A percentile compares a stretch with the other conserved stretches of the same genome.
Evolutionary conservation across 1,140 invertebrate species (phyloP).

Genomic region (Himalopsyche phryganea): DNA sequence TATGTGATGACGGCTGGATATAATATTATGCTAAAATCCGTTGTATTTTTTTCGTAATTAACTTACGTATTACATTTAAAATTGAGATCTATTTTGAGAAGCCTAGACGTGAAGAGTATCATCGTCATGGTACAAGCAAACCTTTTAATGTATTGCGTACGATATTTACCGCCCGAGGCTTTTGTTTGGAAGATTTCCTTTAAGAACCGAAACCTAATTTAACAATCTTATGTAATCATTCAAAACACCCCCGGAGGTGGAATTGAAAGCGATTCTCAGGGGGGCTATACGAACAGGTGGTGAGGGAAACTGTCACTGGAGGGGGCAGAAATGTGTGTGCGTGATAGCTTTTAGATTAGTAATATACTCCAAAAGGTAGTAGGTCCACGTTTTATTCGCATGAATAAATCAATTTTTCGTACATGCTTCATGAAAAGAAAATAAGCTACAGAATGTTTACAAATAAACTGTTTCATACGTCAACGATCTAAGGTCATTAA

Average conservation of each 20-base stretch:
- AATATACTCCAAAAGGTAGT: neutral
- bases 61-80: too few species aligned
- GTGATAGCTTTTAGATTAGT: constrained; percentile 27
- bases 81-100: too few species aligned
- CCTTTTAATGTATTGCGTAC: constrained; percentile 14
- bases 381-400: too few species aligned
- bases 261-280: neutral
- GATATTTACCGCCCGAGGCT: constrained; percentile 15
- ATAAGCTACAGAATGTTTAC: too few species aligned
- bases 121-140: constrained; percentile 3
- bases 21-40: too few species aligned
- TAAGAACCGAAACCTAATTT: constrained; percentile 28
- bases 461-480: too few species aligned
- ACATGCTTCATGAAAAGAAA: too few species aligned
- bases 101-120: too few species aligned
- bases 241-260: constrained; percentile 8
- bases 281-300: neutral
- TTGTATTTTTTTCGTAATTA: too few species aligned
- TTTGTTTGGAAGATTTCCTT: constrained; percentile 31
- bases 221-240: constrained; percentile 26
- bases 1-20: too few species aligned
- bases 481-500: too few species aligned
- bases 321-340: constrained; percentile 21
- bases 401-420: too few species aligned
- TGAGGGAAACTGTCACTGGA: constrained; percentile 11